Evolutionary conservation across 2,113 vertebrate genomes (phyloP), one percentile per base, ranked within the genome.

Genomic region (Oryzias javanicus): DNA sequence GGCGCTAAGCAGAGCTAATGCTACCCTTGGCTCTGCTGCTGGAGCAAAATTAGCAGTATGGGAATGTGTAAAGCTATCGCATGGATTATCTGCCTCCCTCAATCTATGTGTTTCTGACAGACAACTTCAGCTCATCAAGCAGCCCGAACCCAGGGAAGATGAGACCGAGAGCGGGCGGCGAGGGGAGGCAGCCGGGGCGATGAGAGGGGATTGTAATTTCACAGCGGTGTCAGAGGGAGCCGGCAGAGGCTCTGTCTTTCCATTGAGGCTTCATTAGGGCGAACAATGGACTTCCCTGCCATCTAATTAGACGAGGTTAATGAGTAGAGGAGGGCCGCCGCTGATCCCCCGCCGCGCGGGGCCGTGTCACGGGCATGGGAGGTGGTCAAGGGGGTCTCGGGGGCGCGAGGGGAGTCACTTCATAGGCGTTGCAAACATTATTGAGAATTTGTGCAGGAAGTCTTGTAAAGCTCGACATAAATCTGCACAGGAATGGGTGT

Each of bases 251-350:
- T 92, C 80, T 90, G 89, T 87, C 83, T 86, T 94, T 90, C 91
- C 91, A 92, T 93, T 93, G 92, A 94, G 93, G 94, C 93, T 95
- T 95, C 94, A 96, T 98, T 97, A 94, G 92, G 77, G 50, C 90
- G 90, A 94, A 94, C 93, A 94, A 94, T 92, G 91, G 91, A 85
- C 84, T 76, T 89, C 83, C 91, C 91, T 86, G 91, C 91, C 92
- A 93, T 95, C 94, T 94, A 95, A 97, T 98, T 96, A 98, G 95
- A 91, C 85, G 92, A 92, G 93, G 93, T 94, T 98, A 98, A 97
- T 97, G 95, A 95, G 93, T 89, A 95, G 90, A 92, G 89, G 89
- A 90, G 88, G 51, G 77, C 91, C 89, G 92, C 90, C 19, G 70
- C 45, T 59, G 72, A 76, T 79, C 86, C 82, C 22, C 81, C 80